Evolutionary conservation across 2,888 invertebrate genomes (phyloP), one percentile per base, ranked within the genome.

Genomic region (Anoplius nigerrimus): DNA sequence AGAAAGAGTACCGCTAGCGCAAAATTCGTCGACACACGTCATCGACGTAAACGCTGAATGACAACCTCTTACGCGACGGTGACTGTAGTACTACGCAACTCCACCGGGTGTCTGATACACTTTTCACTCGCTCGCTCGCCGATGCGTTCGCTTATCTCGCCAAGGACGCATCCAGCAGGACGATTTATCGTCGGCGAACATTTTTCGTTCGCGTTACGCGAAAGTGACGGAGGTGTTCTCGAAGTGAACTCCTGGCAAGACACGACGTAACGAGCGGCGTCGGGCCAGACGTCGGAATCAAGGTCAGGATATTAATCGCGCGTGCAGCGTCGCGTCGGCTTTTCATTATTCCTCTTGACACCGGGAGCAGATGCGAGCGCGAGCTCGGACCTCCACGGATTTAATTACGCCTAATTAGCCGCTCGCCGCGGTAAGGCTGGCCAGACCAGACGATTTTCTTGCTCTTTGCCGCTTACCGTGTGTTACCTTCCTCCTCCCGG

Each of bases 341-440:
- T 77, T 78, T 69, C 73, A 76, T 76, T 81, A 78, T 65, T 51
- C 62, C 70, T 52, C 66, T 60, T 62, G 66, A 74, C 80, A 70
- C 72, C 66, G 53, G 69, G 72, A 72, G 76, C 75, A 74, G 73
- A 78, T 74, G 79, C 66, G 58, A 58, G 48, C 34, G 59, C 46
- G 62, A 6, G 20, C 15, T 67, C 66, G 56, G 74, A 75, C 74
- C 75, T 75, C 72, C 78, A 68, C 70, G 78, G 77, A 79, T 79
- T 82, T 87, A 85, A 86, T 86, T 85, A 82, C 77, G 72, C 63
- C 81, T 84, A 84, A 86, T 86, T 86, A 86, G 79, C 79, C 75
- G 71, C 64, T 74, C 69, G 34, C 60, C 66, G n/a, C n/a, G 66
- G 71, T 77, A 65, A 76, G n/a, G 75, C 74, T 71, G 27, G 68